phyloP scores from a whole-genome alignment of 2,888 invertebrate genomes.

The Sarcophaga variegata region DNA sequence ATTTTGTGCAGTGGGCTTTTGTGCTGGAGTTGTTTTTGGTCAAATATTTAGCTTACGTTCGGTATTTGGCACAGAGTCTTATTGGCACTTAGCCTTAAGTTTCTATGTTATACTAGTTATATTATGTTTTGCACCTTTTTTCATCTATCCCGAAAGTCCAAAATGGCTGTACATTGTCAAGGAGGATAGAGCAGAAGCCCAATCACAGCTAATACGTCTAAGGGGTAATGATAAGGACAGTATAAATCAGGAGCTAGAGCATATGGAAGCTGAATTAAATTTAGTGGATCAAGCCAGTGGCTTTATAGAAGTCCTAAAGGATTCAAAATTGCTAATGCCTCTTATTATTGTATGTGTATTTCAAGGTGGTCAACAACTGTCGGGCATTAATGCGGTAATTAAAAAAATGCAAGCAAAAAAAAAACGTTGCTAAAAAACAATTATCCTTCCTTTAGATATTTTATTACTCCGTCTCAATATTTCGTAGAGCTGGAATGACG shows the following conservation, averaged over 20 bases:
- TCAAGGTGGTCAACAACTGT: conserved; percentile 91
- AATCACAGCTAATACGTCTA: conserved; percentile 85
- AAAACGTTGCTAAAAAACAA: background rate
- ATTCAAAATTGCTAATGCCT: conserved; percentile 86
- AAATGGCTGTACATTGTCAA: conserved; percentile 90
- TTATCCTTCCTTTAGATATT: conserved; percentile 82
- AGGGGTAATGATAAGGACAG: conserved; percentile 83
- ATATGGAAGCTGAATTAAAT: conserved; percentile 83
- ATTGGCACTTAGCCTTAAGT: conserved; percentile 90
- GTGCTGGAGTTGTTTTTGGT: conserved; percentile 80
- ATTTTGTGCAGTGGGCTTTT: conserved; percentile 83
- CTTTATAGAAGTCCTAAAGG: conserved; percentile 84
- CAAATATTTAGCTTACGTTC: conserved; percentile 79
- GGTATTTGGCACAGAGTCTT: conserved; percentile 83
- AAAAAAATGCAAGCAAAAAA: background rate
- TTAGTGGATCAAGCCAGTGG: conserved; percentile 82
- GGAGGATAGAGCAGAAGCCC: conserved; percentile 85
- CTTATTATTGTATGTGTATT: conserved; percentile 89
- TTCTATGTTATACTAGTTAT: conserved; percentile 87
- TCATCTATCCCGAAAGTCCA: conserved; percentile 92
- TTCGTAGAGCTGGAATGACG: conserved; percentile 87
- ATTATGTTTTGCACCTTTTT: conserved; percentile 85
- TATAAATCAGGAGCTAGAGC: conserved; percentile 85
- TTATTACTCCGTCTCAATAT: conserved; percentile 92
- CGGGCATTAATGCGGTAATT: conserved; percentile 92